These are phyloP conservation scores for Cheilosia pagana DNA, from an alignment of 2,888 invertebrate species.

Conservation along the genomic window DNA sequence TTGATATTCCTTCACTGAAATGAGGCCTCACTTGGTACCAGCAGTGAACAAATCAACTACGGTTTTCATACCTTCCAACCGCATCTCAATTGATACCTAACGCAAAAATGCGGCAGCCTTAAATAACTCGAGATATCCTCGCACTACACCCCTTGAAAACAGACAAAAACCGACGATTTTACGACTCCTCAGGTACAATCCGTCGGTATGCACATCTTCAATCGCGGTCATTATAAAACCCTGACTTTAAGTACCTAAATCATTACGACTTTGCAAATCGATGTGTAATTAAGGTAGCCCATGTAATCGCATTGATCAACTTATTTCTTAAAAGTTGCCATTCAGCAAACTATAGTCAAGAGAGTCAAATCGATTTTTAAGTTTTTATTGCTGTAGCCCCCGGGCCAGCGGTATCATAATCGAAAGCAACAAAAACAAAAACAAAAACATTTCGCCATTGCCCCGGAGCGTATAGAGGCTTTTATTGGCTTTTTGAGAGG, in stretches of 20 bases:
- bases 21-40: too few species aligned
- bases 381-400: conserved; percentile 13
- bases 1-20: too few species aligned
- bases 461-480: not conserved
- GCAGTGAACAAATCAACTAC: too few species aligned
- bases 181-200: conserved; percentile 5
- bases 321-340: conserved; percentile 3
- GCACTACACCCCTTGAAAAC: conserved; percentile 8
- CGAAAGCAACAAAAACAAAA: not conserved
- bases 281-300: conserved; percentile 53
- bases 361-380: conserved; percentile 30
- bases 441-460: not conserved
- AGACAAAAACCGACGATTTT: conserved; percentile 11
- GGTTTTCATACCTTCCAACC: not conserved
- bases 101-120: not conserved
- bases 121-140: conserved; percentile 5
- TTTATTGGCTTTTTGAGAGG: conserved; percentile 9
- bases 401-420: not conserved
- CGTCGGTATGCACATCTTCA: conserved; percentile 1
- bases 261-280: conserved; percentile 34
- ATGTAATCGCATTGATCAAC: conserved; percentile 15
- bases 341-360: not conserved
- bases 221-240: conserved; percentile 14
- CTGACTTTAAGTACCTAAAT: conserved; percentile 28
- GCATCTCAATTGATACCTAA: not conserved